Percentiles rank a stretch among this genome's conserved stretches.
phyloP scores from a whole-genome alignment of 2,113 vertebrate genomes.

The Heteronetta atricapilla region DNA sequence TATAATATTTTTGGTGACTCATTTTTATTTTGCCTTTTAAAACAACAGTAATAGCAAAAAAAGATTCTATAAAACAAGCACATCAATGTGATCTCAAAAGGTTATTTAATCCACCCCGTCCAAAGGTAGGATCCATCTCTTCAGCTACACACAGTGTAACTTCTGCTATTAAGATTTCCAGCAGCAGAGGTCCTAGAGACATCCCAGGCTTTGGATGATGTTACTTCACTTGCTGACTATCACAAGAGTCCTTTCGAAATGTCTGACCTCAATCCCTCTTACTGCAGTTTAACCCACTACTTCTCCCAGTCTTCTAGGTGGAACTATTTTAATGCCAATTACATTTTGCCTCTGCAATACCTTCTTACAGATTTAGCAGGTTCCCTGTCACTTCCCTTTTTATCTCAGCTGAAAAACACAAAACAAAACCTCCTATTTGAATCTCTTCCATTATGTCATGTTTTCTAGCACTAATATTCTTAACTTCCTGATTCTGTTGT shows the following conservation, averaged over 20 bases:
- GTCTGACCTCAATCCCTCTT: neutral
- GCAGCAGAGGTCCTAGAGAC: neutral
- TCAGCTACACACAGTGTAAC: neutral
- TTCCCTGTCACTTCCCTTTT: neutral
- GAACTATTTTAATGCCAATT: too few relatives aligned
- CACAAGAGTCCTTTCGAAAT: neutral
- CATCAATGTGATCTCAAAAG: neutral
- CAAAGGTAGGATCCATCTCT: neutral
- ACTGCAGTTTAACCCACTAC: neutral
- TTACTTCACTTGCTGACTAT: neutral
- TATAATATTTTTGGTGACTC: neutral
- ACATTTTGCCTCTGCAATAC: neutral
- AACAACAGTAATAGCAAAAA: neutral
- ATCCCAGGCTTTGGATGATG: neutral
- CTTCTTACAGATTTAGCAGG: neutral
- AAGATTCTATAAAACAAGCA: neutral
- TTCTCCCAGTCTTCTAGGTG: neutral
- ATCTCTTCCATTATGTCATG: neutral
- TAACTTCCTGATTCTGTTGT: neutral
- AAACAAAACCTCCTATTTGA: neutral
- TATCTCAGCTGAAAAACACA: neutral
- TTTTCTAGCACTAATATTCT: neutral
- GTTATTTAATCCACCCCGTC: neutral
- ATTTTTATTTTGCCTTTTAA: neutral
- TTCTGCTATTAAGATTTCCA: neutral